These are phyloP conservation scores for Mionectes macconnelli DNA, from an alignment of 2,113 vertebrate species.

Conservation along the genomic window DNA sequence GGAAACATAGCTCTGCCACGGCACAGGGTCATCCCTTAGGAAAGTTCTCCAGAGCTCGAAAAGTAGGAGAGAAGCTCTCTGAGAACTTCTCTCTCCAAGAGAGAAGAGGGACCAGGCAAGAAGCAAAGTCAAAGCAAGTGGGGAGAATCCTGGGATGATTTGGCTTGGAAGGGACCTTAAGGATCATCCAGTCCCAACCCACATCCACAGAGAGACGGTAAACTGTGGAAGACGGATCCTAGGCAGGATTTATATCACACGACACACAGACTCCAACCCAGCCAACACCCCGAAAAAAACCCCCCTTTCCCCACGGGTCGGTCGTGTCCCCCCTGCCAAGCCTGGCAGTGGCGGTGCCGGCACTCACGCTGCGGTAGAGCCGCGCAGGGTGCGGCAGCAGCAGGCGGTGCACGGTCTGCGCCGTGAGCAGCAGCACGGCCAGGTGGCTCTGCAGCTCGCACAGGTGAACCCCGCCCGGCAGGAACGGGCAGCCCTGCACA, in stretches of 20 bases:
- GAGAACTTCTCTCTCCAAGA: background rate
- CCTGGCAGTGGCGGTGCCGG: background rate
- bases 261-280: background rate
- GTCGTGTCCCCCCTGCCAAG: too few species aligned
- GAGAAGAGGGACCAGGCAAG: background rate
- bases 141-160: background rate
- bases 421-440: constrained; percentile 84
- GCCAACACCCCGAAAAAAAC: rapidly evolving
- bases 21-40: background rate
- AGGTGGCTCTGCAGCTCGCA: constrained; percentile 87
- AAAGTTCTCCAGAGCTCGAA: background rate
- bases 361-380: constrained; percentile 90
- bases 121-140: background rate
- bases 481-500: constrained; percentile 80
- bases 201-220: background rate
- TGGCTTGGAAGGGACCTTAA: background rate
- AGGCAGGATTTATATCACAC: too few species aligned
- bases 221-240: background rate
- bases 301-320: background rate
- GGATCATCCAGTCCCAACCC: background rate
- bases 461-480: constrained; percentile 86
- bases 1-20: background rate
- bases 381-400: constrained; percentile 87
- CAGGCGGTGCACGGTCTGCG: constrained; percentile 87
- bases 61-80: background rate